Evolutionary conservation across 2,888 invertebrate species (phyloP), one percentile per base, ranked within the genome.

Genomic region (Callinectes sapidus): DNA sequence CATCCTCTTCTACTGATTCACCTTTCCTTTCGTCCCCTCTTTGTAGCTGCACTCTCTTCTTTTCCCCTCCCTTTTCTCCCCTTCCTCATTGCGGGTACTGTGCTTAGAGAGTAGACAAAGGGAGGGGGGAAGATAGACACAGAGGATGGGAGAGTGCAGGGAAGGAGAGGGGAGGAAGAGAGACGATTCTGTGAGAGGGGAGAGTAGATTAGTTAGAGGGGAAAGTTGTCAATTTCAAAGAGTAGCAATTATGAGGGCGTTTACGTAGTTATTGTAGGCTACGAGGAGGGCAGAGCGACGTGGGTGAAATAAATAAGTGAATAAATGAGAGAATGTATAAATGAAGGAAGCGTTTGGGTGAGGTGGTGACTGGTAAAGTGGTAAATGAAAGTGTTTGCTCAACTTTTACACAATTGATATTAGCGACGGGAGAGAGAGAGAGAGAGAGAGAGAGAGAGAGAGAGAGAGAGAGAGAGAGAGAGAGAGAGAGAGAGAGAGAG

Each of bases 201-300:
- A 88, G 88, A 55, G 61, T 55, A 32, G 32, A 88, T 88, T 88
- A 88, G 42, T 14, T 88, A n/a, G 32, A 55, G 32, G 28, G 61
- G 88, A 55, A 55, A 32, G n/a, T 88, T 55, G 61, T 88, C 61
- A 88, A 88, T 88, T 55, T 55, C 54, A 88, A 88, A 55, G 32
- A 55, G 88, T n/a, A 55, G 88, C 55, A 35, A 55, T 88, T 88
- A 88, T 55, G 28, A 88, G 16, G 54, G 61, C 48, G 55, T 18
- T 54, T 88, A 88, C 32, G 55, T 42, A 3, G 88, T 88, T 48
- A 32, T 54, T 88, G 88, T 81, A 35, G 35, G 35, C 35, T 81
- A 13, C 13, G 81, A 81, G 35, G 81, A 81, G 35, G 81, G 81
- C 14, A 35, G 32, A 16, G 32, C 2, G 35, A 81, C 14, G 81